Base-by-base conservation (phyloP, 2,797 vertebrate genomes). In the Cyprinella venusta region DNA sequence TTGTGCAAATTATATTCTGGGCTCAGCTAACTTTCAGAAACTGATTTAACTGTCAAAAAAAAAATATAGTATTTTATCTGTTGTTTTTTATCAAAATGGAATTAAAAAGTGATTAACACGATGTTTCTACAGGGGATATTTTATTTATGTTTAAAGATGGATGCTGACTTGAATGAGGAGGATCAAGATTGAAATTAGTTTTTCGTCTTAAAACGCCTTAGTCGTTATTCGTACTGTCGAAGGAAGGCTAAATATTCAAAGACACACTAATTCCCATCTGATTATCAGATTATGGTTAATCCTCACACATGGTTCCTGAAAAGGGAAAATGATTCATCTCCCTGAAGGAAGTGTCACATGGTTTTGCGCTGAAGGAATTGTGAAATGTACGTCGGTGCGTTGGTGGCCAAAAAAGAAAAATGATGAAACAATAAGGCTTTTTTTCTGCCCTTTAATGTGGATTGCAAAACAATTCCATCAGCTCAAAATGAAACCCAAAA, bases 391-490 rank as follows among this genome's bases (percentile, higher is more conserved):
- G 8, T 19, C 1, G 8, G 19, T 50, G 24, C 4, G 18, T 81
- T 81, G 65, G 78, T 56, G 16, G 63, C 64, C 56, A 83, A 18
- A 50, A 83, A 48, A 56, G 63, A 72, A 67, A 24, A 64, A 21
- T 40, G 8, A 69, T 72, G n/a, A 59, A 82, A 79, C 4, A 40
- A 6, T 13, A 52, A 72, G 8, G 75, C 30, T 72, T 86, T 79
- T 86, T 65, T 86, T 65, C 36, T 88, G 89, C 74, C 89, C 83
- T 92, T 94, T 94, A 95, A 93, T 95, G 87, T 91, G 92, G 93
- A 94, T 93, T 94, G 93, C 94, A 92, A 94, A 94, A 94, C 92
- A 92, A 90, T 91, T 94, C 92, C 89, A 90, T 93, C 90, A 91
- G 90, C 91, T 93, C 90, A 89, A 91, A 92, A 91, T 88, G 64